A percentile compares a stretch with the other conserved stretches of the same genome.
Evolutionary conservation across 2,888 invertebrate genomes (phyloP).

Genomic region (Beris morrisii): DNA sequence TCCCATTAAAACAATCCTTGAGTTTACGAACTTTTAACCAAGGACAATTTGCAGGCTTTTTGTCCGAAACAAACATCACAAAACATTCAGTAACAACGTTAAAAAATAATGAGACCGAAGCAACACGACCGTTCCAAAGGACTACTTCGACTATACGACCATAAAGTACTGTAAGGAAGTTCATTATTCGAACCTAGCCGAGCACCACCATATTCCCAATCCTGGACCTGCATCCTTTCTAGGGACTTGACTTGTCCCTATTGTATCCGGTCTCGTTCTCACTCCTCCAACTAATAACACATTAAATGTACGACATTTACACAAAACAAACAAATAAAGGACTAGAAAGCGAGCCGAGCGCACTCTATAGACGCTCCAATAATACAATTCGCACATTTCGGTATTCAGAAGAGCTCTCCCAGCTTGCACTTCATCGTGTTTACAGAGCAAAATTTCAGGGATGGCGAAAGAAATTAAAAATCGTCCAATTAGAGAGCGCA

Average conservation of each 20-base stretch:
- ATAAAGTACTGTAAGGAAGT: conserved; percentile 19
- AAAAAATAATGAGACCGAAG: too few species aligned
- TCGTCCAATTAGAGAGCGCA: conserved; percentile 43
- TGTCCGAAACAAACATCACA: too few species aligned
- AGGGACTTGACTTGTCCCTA: conserved; percentile 1
- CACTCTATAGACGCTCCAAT: neutral
- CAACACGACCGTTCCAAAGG: too few species aligned
- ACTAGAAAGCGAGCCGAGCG: neutral
- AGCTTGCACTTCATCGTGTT: neutral
- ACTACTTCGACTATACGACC: neutral
- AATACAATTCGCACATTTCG: conserved; percentile 31
- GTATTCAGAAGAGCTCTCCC: conserved; percentile 11
- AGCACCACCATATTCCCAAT: conserved; percentile 10
- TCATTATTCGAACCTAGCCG: conserved; percentile 26
- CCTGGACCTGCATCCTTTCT: conserved; percentile 4
- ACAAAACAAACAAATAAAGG: conserved; percentile 13
- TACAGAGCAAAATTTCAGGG: neutral
- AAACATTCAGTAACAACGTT: too few species aligned
- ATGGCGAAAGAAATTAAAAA: conserved; percentile 42
- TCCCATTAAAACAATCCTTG: too few species aligned
- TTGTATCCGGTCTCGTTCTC: conserved; percentile 23
- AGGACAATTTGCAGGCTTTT: too few species aligned
- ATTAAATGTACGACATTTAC: conserved; percentile 3
- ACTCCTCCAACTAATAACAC: conserved; percentile 22
- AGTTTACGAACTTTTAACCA: too few species aligned